Conservation (phyloP, 2,113 vertebrate genomes). For the Hepsetus odoe region DNA sequence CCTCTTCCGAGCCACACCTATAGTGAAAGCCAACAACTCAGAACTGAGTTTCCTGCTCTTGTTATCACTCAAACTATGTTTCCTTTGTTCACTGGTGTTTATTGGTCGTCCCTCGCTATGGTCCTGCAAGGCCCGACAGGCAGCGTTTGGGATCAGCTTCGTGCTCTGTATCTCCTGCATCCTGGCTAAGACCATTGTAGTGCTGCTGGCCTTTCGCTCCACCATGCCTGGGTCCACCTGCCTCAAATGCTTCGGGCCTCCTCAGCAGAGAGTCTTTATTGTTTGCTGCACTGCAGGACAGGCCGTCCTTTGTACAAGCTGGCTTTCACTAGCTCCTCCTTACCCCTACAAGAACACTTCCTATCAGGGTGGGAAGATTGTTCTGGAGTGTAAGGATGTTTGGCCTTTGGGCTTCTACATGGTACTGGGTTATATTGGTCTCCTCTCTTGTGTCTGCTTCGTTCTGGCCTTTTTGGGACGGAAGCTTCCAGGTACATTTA, state of each 20-base stretch:
- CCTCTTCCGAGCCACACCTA: constrained; percentile 67
- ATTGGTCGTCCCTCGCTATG: constrained; percentile 70
- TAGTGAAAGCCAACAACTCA: constrained; percentile 77
- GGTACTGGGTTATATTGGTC: constrained; percentile 75
- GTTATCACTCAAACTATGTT: constrained; percentile 73
- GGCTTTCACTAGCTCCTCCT: constrained; percentile 65
- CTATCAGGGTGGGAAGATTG: constrained; percentile 70
- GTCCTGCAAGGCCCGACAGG: constrained; percentile 71
- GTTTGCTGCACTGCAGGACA: constrained; percentile 70
- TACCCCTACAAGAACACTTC: constrained; percentile 71
- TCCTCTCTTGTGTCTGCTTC: constrained; percentile 73
- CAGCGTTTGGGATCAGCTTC: constrained; percentile 75
- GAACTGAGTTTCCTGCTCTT: constrained; percentile 78
- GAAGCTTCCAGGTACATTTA: constrained; percentile 74
- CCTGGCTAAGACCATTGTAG: constrained; percentile 76
- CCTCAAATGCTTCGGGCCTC: constrained; percentile 67
- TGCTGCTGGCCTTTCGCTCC: constrained; percentile 70
- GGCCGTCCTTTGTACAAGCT: constrained; percentile 67
- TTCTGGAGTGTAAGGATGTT: constrained; percentile 75
- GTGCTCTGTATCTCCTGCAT: constrained; percentile 79
- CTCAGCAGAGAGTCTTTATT: constrained; percentile 70
- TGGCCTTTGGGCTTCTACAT: constrained; percentile 74
- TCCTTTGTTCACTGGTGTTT: constrained; percentile 74
- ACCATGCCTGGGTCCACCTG: constrained; percentile 57
- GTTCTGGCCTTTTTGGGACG: constrained; percentile 73